A percentile compares a stretch with the other conserved stretches of the same genome.
phyloP scores from a whole-genome alignment of 2,113 vertebrate species.

The Lophius piscatorius region DNA sequence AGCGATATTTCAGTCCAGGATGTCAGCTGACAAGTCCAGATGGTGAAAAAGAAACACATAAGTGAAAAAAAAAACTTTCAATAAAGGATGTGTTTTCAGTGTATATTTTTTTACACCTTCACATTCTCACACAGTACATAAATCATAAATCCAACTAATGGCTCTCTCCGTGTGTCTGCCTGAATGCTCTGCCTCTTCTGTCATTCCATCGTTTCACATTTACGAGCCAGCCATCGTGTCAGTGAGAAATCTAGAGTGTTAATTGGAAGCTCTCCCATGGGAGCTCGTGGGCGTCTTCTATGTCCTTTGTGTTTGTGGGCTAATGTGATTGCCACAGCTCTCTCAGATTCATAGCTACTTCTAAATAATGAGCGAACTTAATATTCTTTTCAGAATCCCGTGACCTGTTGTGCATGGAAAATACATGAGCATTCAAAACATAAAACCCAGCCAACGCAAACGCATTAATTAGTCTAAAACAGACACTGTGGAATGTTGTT shows the following conservation, averaged over 20 bases:
- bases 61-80: no score
- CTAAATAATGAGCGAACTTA: slow-evolving; percentile 56
- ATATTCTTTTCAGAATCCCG: slow-evolving; percentile 44
- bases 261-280: slow-evolving; percentile 66
- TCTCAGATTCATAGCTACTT: slow-evolving; percentile 38
- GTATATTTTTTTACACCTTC: no score
- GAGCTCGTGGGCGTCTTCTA: slow-evolving; percentile 54
- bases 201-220: slow-evolving; percentile 32
- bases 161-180: background rate
- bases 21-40: no score
- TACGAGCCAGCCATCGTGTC: slow-evolving; percentile 36
- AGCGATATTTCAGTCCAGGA: no score
- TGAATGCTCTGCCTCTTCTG: background rate
- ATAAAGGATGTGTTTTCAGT: no score
- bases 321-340: slow-evolving; percentile 65
- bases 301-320: slow-evolving; percentile 58
- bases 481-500: slow-evolving; percentile 1
- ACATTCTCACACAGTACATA: no score
- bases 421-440: slow-evolving; percentile 18
- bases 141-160: no score
- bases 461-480: slow-evolving; percentile 30
- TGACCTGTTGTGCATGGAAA: slow-evolving; percentile 49
- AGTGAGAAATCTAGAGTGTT: slow-evolving; percentile 60
- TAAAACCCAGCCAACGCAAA: slow-evolving; percentile 11
- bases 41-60: no score